Evolutionary conservation across 2,888 invertebrate species (phyloP), one percentile per base, ranked within the genome.

Genomic region (Polydrusus pterygomalis): DNA sequence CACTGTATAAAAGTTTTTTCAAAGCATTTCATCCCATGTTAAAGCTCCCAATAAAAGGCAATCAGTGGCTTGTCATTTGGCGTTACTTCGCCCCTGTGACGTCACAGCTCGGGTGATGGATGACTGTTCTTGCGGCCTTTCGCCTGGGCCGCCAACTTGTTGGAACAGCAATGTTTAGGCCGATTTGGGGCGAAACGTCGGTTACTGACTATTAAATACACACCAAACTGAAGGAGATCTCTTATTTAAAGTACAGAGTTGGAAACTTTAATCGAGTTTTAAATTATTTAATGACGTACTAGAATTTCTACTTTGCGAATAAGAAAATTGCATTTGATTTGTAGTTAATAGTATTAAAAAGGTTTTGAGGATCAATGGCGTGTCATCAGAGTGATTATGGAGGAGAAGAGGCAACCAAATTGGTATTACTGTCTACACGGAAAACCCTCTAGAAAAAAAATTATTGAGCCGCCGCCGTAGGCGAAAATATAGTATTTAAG

Each of bases 1-100:
- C 58, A 0, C 38, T 38, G 58, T 58, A 58, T 38, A 56, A 0
- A 56, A 18, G 51, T 51, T 20, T 54, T 20, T 20, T 15, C 38
- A 1, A 58, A n/a, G 58, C 30, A 58, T 58, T 58, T 58, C 77
- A 72, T 75, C 69, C 73, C 81, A 82, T 85, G 88, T 88, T 88
- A 88, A 88, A 86, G 77, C 86, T 87, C 85, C 88, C 87, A 88
- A 89, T 89, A 88, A 89, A 86, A 87, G 87, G 88, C 88, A 89
- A 89, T 89, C 88, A 89, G 87, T 88, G 88, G 85, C 86, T 86
- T 88, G 88, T 89, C 88, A 88, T 85, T 83, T 84, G 81, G 82
- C 85, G 85, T 86, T 86, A 86, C 86, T 84, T 82, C 86, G 84
- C 81, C 83, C 84, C 83, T 82, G 81, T 83, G 85, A 85, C 86